Evolutionary conservation across 2,113 vertebrate genomes (phyloP), one percentile per base, ranked within the genome.

Genomic region (Taxidea taxus): DNA sequence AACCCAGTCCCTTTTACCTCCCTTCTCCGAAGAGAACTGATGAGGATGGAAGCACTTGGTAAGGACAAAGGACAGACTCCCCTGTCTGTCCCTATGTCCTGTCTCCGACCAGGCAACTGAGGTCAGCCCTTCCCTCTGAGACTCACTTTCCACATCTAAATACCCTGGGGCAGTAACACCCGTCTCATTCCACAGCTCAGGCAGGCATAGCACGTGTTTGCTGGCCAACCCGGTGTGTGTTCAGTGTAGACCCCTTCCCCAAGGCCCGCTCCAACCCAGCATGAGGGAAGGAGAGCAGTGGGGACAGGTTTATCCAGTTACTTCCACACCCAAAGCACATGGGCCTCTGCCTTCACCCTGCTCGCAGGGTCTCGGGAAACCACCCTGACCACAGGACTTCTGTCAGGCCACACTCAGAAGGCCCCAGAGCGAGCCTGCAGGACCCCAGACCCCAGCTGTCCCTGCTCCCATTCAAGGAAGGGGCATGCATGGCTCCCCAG

Each of bases 221-320:
- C 68, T 16, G 12, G 68, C 84, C 37, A 4, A 39, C 56, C 37
- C 0, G 0, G 27, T 12, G 56, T 14, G 37, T 56, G 25, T 18
- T 20, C 23, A 9, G 6, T 11, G 11, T 34, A 29, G 56, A 5
- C 14, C 31, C 49, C 44, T 54, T 49, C n/a, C 42, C 25, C n/a
- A 2, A 11, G 23, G 23, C 29, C 39, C 9, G 3, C 29, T 2
- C 12, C 31, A 3, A 11, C 2, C 49, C 60, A 21, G 23, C 0
- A 0, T 42, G 58, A 29, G 7, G 49, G 54, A 1, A 44, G 39
- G 70, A 44, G 18, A 25, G 0, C 14, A 23, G 4, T 1, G 12
- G 23, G 25, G 74, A 47, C 20, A 39, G 75, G 29, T 14, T 37
- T 10, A n/a, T 37, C 47, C 56, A 37, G 18, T 2, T 37, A 7